A percentile compares a stretch with the other conserved stretches of the same genome.
These are phyloP conservation scores for Nerophis ophidion DNA, from an alignment of 2,113 vertebrate species.

Conservation along the genomic window DNA sequence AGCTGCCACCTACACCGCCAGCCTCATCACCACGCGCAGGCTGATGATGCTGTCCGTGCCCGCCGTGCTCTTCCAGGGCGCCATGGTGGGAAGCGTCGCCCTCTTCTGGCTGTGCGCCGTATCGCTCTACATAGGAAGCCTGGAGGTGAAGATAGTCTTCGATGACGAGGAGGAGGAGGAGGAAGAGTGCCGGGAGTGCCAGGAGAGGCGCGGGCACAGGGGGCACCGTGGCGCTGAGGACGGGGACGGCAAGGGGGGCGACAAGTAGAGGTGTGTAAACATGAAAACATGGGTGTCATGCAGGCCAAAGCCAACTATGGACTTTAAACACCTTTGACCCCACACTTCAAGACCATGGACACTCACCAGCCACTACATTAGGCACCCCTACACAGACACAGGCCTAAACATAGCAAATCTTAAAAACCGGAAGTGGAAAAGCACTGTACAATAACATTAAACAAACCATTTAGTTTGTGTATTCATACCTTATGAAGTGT, in stretches of 20 bases:
- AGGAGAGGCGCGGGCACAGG: conserved; percentile 43
- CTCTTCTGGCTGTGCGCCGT: conserved; percentile 86
- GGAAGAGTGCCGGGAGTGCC: conserved; percentile 59
- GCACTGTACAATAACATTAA: background rate
- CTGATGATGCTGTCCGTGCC: conserved; percentile 80
- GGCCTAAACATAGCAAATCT: background rate
- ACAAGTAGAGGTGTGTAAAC: conserved; percentile 1
- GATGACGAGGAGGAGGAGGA: conserved; percentile 59
- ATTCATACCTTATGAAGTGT: background rate
- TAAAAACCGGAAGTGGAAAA: too few relatives aligned
- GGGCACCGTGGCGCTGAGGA: conserved; percentile 34
- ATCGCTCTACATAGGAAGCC: conserved; percentile 83
- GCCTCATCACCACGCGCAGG: conserved; percentile 74
- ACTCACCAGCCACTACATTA: background rate
- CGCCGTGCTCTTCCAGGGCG: conserved; percentile 64
- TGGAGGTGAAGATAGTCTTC: conserved; percentile 84
- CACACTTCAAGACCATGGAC: background rate
- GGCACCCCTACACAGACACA: background rate
- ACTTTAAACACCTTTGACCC: background rate
- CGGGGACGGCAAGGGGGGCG: conserved; percentile 8
- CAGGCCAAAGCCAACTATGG: conserved; percentile 4
- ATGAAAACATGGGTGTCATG: conserved; percentile 1
- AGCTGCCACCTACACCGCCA: conserved; percentile 72
- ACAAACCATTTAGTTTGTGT: background rate
- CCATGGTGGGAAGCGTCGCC: conserved; percentile 67